Conservation (phyloP, 2,113 vertebrate species). For the Sterna hirundo region DNA sequence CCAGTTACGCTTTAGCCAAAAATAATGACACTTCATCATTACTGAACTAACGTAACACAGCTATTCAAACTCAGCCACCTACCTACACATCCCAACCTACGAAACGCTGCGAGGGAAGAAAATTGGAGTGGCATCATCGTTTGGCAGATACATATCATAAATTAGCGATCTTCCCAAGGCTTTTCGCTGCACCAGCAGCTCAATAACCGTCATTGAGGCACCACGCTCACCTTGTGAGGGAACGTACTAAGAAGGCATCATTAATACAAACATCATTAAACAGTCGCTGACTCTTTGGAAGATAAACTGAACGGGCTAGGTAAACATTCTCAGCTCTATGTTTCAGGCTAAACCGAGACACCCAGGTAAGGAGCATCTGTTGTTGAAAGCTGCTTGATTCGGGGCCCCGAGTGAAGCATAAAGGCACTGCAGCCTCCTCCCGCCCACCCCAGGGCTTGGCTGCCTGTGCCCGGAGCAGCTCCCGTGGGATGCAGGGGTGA, state of each 20-base stretch:
- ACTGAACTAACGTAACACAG: not conserved
- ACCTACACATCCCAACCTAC: not conserved
- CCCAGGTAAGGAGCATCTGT: not conserved
- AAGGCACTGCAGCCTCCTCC: not conserved
- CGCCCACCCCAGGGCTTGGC: not conserved
- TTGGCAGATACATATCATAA: not conserved
- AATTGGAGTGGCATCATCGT: not conserved
- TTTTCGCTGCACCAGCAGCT: not conserved
- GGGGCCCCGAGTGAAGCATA: rapidly evolving
- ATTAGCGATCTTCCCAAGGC: not conserved
- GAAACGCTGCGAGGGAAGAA: not conserved
- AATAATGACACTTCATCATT: not conserved
- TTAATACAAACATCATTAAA: not conserved
- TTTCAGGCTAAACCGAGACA: not conserved
- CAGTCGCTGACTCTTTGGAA: not conserved
- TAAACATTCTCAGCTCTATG: not conserved
- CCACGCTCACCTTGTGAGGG: not conserved
- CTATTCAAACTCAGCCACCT: not conserved
- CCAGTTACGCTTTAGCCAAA: not conserved
- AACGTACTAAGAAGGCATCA: not conserved
- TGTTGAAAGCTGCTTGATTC: not conserved
- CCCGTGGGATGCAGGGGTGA: rapidly evolving
- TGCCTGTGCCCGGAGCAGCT: no score
- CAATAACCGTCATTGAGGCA: not conserved
- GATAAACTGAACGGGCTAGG: not conserved